Evolutionary conservation across 2,797 vertebrate species (phyloP).

Genomic region (Lagodon rhomboides): DNA sequence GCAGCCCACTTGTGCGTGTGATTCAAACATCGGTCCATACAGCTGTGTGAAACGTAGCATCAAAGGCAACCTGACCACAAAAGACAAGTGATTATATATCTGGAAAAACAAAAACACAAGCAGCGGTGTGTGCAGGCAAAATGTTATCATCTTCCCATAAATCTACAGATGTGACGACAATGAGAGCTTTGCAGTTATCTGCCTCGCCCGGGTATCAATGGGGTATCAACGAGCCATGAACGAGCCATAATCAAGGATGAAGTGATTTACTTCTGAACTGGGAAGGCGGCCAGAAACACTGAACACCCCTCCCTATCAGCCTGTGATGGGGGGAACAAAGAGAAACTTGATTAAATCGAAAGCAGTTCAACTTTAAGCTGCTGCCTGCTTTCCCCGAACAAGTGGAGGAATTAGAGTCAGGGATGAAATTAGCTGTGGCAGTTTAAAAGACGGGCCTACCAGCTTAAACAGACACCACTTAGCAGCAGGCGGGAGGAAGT

Average conservation of each 20-base stretch:
- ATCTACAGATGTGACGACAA: constrained; percentile 2
- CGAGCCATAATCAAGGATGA: constrained; percentile 49
- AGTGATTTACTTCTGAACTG: constrained; percentile 32
- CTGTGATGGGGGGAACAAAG: constrained; percentile 30
- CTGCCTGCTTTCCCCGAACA: constrained; percentile 6
- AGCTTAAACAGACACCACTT: constrained; percentile 7
- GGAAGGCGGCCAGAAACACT: constrained; percentile 43
- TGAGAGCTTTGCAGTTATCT: constrained; percentile 16
- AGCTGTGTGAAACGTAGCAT: constrained; percentile 28
- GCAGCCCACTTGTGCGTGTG: not conserved
- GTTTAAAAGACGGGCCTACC: constrained; percentile 23
- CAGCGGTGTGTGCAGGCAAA: constrained; percentile 2
- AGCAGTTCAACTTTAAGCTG: constrained; percentile 9
- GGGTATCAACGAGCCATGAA: constrained; percentile 70
- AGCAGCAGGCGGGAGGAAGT: constrained; percentile 18
- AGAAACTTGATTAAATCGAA: constrained; percentile 31
- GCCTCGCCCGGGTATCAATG: constrained; percentile 36
- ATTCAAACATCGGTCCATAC: constrained; percentile 7
- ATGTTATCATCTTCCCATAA: constrained; percentile 9
- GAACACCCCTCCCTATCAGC: constrained; percentile 21
- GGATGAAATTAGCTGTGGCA: constrained; percentile 19
- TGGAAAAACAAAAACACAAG: constrained; percentile 32
- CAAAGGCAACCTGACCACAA: constrained; percentile 22
- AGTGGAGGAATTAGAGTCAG: not conserved
- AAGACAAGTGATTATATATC: constrained; percentile 33